Percentiles rank a stretch among this genome's conserved stretches.
Evolutionary conservation across 2,888 invertebrate species (phyloP).

Genomic region (Eledone cirrhosa): DNA sequence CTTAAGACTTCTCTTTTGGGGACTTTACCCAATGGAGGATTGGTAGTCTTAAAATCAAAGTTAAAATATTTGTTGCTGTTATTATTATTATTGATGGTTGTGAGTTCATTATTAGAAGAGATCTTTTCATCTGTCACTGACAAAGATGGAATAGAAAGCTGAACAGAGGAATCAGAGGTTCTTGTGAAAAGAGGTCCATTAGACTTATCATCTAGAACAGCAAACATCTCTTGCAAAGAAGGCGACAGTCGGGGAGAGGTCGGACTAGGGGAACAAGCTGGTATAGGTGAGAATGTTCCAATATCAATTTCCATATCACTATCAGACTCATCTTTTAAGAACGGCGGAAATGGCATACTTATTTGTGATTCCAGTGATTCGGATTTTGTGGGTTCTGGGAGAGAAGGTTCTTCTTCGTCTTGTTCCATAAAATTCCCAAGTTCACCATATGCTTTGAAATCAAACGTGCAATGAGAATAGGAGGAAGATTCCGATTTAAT

Average conservation of each 20-base stretch:
- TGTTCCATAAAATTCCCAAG: conserved; percentile 25
- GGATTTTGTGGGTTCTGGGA: not conserved
- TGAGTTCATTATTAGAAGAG: not conserved
- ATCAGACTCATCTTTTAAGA: conserved; percentile 41
- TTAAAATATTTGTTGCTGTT: not conserved
- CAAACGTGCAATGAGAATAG: not conserved
- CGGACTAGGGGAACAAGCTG: conserved; percentile 31
- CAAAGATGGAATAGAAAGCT: not conserved
- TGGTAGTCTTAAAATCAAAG: not conserved
- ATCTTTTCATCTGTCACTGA: not conserved
- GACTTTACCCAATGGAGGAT: not conserved
- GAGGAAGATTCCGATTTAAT: conserved; percentile 6
- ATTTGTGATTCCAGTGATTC: not conserved
- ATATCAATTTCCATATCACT: conserved; percentile 64
- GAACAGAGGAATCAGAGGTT: not conserved
- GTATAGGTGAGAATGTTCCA: conserved; percentile 50
- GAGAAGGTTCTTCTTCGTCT: conserved; percentile 1
- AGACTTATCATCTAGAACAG: conserved; percentile 38
- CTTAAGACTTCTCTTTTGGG: not conserved
- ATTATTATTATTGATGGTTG: not conserved
- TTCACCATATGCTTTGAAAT: not conserved
- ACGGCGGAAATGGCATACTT: not conserved
- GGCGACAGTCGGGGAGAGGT: conserved; percentile 44
- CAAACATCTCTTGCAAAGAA: conserved; percentile 49
- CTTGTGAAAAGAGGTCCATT: not conserved